These are phyloP conservation scores for Clupea harengus DNA, from an alignment of 2,113 vertebrate species.

Conservation along the genomic window DNA sequence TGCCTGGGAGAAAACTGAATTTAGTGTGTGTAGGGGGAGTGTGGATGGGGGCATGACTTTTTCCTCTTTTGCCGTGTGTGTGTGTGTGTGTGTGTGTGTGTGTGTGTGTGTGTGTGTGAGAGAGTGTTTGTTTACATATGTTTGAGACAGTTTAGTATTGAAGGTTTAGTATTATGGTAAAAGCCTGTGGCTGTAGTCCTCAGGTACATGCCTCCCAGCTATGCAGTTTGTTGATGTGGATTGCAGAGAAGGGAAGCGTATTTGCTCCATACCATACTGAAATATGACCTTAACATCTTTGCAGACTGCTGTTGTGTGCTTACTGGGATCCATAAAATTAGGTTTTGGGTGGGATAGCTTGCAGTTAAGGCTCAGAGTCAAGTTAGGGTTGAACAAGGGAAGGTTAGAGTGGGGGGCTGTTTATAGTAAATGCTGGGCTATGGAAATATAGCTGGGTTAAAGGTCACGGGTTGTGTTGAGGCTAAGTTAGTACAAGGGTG, in stretches of 20 bases:
- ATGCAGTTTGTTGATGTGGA: neutral
- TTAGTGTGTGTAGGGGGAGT: neutral
- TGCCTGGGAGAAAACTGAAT: slow-evolving; percentile 9
- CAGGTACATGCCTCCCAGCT: no score
- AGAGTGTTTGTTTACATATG: neutral
- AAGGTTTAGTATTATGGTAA: no score
- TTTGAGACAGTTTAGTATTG: neutral
- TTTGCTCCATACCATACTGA: neutral
- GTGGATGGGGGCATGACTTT: neutral
- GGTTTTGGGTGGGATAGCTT: neutral
- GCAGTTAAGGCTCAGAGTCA: neutral
- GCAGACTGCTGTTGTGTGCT: neutral
- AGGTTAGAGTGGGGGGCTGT: no score
- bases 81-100: slow-evolving; percentile 32
- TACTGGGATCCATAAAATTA: neutral
- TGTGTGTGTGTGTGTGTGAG: slow-evolving; percentile 28
- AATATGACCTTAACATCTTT: neutral
- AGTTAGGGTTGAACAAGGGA: neutral
- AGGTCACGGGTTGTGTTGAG: neutral
- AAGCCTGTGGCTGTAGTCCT: no score
- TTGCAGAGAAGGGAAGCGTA: no score
- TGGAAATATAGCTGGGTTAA: no score
- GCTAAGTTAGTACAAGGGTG: neutral
- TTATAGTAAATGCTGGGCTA: no score
- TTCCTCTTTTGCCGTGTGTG: neutral